Base-by-base conservation (phyloP, 2,797 vertebrate genomes). In the Sebastes flavidus region DNA sequence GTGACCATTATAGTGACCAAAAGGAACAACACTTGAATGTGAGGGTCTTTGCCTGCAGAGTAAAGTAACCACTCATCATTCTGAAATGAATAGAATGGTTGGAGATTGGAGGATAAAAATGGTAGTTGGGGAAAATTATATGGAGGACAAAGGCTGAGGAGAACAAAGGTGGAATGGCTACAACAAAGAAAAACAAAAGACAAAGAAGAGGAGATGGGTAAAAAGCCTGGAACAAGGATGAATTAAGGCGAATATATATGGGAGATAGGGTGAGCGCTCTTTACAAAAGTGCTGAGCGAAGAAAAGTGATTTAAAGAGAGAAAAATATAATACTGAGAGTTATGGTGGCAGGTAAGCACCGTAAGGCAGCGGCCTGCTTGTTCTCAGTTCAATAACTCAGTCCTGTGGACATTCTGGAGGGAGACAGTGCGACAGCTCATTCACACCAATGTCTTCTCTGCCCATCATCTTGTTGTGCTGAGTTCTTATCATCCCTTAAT, bases 281-380 rank as follows among this genome's bases (percentile, higher is more conserved):
- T 65, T 49, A 24, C 10, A 69, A 20, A 34, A 3, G 12, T 29
- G 14, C 8, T 14, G 20, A 52, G 27, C 12, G 22, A 29, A 34
- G 11, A 38, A 60, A 71, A 79, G 46, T 52, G n/a, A 81, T 65
- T 80, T 36, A 61, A 58, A 68, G 9, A 56, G 18, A 30, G n/a
- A 56, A 46, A 56, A 24, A 63, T 46, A 14, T 4, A 54, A 65
- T 18, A 9, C 9, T n/a, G 13, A 30, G 32, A 69, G 49, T 65
- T 77, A 59, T 29, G 18, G 12, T 49, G 55, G 52, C 63, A 29
- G 62, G 36, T 70, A 54, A 77, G 69, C 68, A 38, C 6, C 34
- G 20, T 5, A 59, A 59, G 25, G 46, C 36, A 72, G 8, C 3
- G 0, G 2, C 6, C 5, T 0, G 1, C 10, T 22, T 67, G 6